These are phyloP conservation scores for Hirudo medicinalis DNA, from an alignment of 1,140 invertebrate species.

Conservation along the genomic window DNA sequence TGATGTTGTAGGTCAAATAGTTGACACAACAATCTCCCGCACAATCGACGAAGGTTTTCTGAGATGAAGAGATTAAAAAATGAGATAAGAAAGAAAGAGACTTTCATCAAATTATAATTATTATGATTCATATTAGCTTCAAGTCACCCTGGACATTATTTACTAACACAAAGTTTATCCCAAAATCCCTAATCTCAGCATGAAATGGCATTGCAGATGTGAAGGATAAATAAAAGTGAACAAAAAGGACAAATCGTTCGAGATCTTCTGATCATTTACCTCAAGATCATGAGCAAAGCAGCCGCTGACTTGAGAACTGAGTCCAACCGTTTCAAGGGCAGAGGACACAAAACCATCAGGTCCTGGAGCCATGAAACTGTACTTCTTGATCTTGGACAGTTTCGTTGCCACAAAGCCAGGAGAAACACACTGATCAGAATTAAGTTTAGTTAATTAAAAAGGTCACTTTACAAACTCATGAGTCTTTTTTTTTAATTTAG, in stretches of 20 bases:
- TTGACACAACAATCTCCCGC: too few relatives aligned
- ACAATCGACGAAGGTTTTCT: too few relatives aligned
- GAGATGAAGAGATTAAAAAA: too few relatives aligned
- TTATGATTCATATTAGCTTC: too few relatives aligned
- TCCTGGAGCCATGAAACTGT: constrained; percentile 65
- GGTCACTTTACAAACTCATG: too few relatives aligned
- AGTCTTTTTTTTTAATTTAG: too few relatives aligned
- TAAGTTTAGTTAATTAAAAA: not conserved
- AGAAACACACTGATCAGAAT: constrained; percentile 54
- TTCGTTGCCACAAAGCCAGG: constrained; percentile 84
- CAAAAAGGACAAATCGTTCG: not conserved
- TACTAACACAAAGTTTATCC: not conserved
- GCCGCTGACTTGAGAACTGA: constrained; percentile 27
- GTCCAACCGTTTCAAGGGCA: constrained; percentile 52
- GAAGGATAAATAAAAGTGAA: not conserved
- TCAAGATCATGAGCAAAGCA: constrained; percentile 31
- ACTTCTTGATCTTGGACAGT: constrained; percentile 69
- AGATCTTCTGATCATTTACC: constrained; percentile 22
- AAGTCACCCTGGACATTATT: too few relatives aligned
- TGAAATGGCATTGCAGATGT: too few relatives aligned
- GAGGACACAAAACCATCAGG: constrained; percentile 62
- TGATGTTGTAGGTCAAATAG: too few relatives aligned
- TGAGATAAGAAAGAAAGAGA: too few relatives aligned
- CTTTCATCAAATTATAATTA: too few relatives aligned
- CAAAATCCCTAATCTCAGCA: not conserved